Conservation (phyloP, 1,140 invertebrate species). For the Psix sp. region DNA sequence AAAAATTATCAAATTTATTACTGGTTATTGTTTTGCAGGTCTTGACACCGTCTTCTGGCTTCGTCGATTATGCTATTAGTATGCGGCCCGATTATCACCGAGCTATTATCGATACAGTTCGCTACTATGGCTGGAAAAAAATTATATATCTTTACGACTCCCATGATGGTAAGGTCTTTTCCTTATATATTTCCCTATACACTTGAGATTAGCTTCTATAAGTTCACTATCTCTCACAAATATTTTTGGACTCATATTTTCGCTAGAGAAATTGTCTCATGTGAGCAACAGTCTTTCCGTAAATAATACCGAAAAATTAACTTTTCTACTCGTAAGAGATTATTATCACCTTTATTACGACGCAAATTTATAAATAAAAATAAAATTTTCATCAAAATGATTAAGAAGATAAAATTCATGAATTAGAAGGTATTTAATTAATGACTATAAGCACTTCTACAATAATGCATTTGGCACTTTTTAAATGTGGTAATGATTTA, state of each 20-base stretch:
- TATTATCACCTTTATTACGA: conserved; percentile 7
- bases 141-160: conserved; percentile 97
- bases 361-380: neutral
- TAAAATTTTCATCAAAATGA: no score
- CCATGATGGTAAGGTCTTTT: conserved; percentile 88
- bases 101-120: conserved; percentile 94
- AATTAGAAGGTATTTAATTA: no score
- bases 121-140: conserved; percentile 93
- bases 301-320: conserved; percentile 14
- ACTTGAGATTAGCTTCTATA: conserved; percentile 26
- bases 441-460: no score
- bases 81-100: conserved; percentile 96
- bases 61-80: conserved; percentile 91
- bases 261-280: conserved; percentile 57
- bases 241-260: conserved; percentile 52
- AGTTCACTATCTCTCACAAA: conserved; percentile 19
- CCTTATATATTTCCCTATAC: conserved; percentile 71
- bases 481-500: no score
- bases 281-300: conserved; percentile 52
- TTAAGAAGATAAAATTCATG: no score
- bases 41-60: conserved; percentile 88
- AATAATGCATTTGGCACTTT: no score
- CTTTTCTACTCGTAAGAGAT: conserved; percentile 11
- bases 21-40: conserved; percentile 77
- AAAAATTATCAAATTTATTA: conserved; percentile 2